Base-by-base conservation (phyloP, 92 coral and sea anemone genomes). In the Siderastrea siderea region DNA sequence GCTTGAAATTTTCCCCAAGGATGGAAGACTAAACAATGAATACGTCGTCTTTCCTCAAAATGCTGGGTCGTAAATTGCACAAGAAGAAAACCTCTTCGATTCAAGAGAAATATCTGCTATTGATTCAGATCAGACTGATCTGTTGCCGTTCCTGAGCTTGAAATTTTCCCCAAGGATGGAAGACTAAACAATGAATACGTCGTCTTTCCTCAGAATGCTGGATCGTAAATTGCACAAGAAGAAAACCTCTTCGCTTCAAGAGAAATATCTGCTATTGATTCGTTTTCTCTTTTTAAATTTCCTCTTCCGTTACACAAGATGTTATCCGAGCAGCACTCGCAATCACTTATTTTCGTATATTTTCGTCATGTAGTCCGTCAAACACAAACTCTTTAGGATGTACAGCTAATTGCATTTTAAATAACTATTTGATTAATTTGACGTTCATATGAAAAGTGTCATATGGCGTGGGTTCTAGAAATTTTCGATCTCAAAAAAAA, bases 371-470 rank as follows among this genome's bases (percentile, higher is more conserved):
- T 0, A 2, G 55, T 74, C 15, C 61, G 9, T 74, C 78, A 74
- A 74, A 77, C 81, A 77, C 84, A 7, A 38, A 44, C 54, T 59
- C 87, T 71, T 83, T 83, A 60, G 14, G 59, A 49, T 46, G 74
- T n/a, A 60, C 16, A 61, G 61, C 60, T 83, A 83, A 83, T 83
- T 49, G 80, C 72, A 83, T 83, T 83, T 83, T 83, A 72, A 83
- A 83, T 72, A 74, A 73, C 87, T 83, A 48, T 83, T 83, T 83
- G 71, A 73, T 60, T 72, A 45, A 49, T 82, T 75, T 72, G 61
- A 62, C 79, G 68, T 43, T 71, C 15, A 26, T 54, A 47, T 47
- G 78, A 57, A 83, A 83, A 73, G 66, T 81, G 86, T 67, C 86
- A 68, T 81, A 69, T 55, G 86, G 86, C 38, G 12, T 77, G 44